Percentiles rank a stretch among this genome's conserved stretches.
Evolutionary conservation across 2,113 vertebrate genomes (phyloP).

Genomic region (Pelodiscus sinensis): DNA sequence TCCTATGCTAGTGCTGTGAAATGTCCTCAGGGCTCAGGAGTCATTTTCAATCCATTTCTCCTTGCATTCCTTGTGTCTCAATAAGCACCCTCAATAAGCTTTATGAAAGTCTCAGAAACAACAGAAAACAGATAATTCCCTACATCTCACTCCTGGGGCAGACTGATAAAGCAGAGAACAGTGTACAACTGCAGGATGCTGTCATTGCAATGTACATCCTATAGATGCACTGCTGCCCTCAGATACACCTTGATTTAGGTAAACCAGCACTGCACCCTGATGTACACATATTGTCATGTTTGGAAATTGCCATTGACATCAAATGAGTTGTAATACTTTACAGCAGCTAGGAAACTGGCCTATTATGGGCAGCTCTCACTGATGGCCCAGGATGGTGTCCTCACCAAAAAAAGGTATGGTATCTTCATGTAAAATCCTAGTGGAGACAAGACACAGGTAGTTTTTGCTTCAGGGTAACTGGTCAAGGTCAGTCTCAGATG

Average conservation of each 20-base stretch:
- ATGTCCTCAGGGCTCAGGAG: not conserved
- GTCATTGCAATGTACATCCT: conserved; percentile 5
- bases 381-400: conserved; percentile 53
- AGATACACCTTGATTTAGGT: not conserved
- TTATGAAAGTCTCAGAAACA: conserved; percentile 13
- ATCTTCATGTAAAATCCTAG: not conserved
- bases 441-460: not conserved
- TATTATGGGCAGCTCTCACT: not conserved
- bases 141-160: conserved; percentile 13
- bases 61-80: conserved; percentile 5
- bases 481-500: not conserved
- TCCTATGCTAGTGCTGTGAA: not conserved
- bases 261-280: conserved; percentile 35
- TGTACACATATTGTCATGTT: conserved; percentile 51
- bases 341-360: conserved; percentile 65
- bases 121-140: conserved; percentile 29
- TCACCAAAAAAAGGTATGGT: not conserved
- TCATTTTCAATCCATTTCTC: not conserved
- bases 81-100: not conserved
- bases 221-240: not conserved
- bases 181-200: not conserved
- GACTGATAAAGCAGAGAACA: conserved; percentile 19
- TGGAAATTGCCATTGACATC: conserved; percentile 12
- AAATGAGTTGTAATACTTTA: conserved; percentile 20
- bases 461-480: conserved; percentile 9